Evolutionary conservation across 2,888 invertebrate species (phyloP), one percentile per base, ranked within the genome.

Genomic region (Steromphala cineraria): DNA sequence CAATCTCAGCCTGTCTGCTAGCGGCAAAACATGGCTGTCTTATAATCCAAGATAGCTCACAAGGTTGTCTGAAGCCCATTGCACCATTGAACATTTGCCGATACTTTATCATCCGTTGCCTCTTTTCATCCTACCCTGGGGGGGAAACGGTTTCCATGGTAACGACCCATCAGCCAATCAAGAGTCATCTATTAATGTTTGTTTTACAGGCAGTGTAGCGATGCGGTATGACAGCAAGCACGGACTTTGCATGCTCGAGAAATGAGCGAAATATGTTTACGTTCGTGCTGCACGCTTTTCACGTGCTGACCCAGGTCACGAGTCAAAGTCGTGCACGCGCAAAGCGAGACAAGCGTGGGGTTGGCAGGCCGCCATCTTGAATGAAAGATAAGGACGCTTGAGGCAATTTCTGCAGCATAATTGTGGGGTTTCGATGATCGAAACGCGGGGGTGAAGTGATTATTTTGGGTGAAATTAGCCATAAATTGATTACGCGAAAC

Each of bases 381-480:
- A 24, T 28, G 15, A 28, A 10, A 62, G 62, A 62, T 62, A 62
- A 62, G 62, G 62, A 62, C 17, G 62, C 62, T 62, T 4, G 62
- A 24, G 62, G 62, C 62, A 28, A 28, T 62, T 62, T 62, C 46
- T 62, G 62, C 62, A 28, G 17, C 24, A 62, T 62, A 62, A 62
- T 62, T 62, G 62, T 62, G 21, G 62, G 62, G 62, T 62, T 62
- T 62, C 62, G 62, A 62, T 62, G 62, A 62, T 62, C 24, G 62
- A 24, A 19, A 28, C 62, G 62, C 62, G 62, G 24, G 62, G 24
- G 62, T 5, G 62, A 62, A 62, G 62, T 28, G 62, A 62, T 62
- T 62, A 62, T 62, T 62, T 62, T 28, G 62, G 62, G 62, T 62
- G 62, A 62, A 62, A 62, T 62, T 62, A 62, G 62, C 62, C 62